Percentiles rank a stretch among this genome's conserved stretches.
These are phyloP conservation scores for Neodiprion virginianus DNA, from an alignment of 1,140 invertebrate species.

Conservation along the genomic window DNA sequence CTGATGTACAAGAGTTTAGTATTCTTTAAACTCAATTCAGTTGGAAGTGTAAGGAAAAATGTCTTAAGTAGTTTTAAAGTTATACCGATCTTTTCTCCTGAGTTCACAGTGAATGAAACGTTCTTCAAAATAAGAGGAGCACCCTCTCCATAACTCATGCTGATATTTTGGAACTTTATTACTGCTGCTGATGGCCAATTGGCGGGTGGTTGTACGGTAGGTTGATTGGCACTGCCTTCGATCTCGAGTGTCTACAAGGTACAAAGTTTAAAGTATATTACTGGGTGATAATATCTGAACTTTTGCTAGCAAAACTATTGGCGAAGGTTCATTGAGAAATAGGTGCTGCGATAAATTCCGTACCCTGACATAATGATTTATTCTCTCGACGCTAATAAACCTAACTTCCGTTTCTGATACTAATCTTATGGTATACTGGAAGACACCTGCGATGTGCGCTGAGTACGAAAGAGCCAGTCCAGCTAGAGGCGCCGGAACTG, in stretches of 20 bases:
- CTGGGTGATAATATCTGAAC: not conserved
- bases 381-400: constrained; percentile 68
- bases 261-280: not conserved
- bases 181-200: constrained; percentile 66
- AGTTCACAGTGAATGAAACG: constrained; percentile 63
- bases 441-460: constrained; percentile 69
- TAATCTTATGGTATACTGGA: constrained; percentile 72
- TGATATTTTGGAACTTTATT: constrained; percentile 64
- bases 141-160: constrained; percentile 62
- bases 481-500: constrained; percentile 67
- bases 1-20: constrained; percentile 57
- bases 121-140: constrained; percentile 61
- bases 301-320: too few relatives aligned
- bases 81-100: constrained; percentile 71
- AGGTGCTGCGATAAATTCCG: constrained; percentile 24
- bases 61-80: not conserved
- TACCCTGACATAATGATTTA: constrained; percentile 52
- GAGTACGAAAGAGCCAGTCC: constrained; percentile 74
- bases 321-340: too few relatives aligned
- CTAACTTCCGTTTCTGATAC: constrained; percentile 71
- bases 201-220: constrained; percentile 43
- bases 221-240: constrained; percentile 33
- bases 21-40: not conserved
- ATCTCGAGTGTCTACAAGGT: constrained; percentile 31
- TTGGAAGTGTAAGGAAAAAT: constrained; percentile 18